Conservation (phyloP, 2,888 invertebrate genomes). For the Diadegma fenestrale region DNA sequence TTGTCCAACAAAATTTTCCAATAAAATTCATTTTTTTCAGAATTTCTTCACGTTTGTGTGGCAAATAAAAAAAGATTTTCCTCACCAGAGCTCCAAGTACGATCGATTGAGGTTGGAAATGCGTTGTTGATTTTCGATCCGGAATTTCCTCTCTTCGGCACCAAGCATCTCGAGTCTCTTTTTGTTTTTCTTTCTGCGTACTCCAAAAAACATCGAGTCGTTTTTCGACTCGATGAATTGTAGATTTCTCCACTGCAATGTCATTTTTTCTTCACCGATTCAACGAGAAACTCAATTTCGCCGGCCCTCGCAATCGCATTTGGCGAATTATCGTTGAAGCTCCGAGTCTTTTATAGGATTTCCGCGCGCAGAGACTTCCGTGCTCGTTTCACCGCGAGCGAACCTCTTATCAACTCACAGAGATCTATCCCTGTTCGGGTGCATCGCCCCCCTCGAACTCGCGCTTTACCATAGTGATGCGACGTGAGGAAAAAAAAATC, state of each 20-base stretch:
- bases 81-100: slow-evolving; percentile 66
- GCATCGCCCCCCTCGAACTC: slow-evolving; percentile 56
- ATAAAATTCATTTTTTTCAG: not conserved
- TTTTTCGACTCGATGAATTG: slow-evolving; percentile 10
- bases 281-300: not conserved
- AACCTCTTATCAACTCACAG: slow-evolving; percentile 39
- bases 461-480: slow-evolving; percentile 39
- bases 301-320: slow-evolving; percentile 23
- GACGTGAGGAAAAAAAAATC: slow-evolving; percentile 31
- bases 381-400: slow-evolving; percentile 48
- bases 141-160: slow-evolving; percentile 69
- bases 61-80: not conserved
- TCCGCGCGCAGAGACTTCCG: slow-evolving; percentile 57
- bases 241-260: not conserved
- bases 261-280: slow-evolving; percentile 32
- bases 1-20: no score
- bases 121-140: slow-evolving; percentile 70
- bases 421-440: slow-evolving; percentile 56
- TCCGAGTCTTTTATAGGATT: slow-evolving; percentile 49
- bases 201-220: not conserved
- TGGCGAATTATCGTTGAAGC: slow-evolving; percentile 31
- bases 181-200: slow-evolving; percentile 33
- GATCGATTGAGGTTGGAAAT: slow-evolving; percentile 68
- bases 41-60: not conserved
- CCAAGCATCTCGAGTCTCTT: slow-evolving; percentile 69